phyloP scores from a whole-genome alignment of 1,140 invertebrate genomes.

The Dendroctonus valens region DNA sequence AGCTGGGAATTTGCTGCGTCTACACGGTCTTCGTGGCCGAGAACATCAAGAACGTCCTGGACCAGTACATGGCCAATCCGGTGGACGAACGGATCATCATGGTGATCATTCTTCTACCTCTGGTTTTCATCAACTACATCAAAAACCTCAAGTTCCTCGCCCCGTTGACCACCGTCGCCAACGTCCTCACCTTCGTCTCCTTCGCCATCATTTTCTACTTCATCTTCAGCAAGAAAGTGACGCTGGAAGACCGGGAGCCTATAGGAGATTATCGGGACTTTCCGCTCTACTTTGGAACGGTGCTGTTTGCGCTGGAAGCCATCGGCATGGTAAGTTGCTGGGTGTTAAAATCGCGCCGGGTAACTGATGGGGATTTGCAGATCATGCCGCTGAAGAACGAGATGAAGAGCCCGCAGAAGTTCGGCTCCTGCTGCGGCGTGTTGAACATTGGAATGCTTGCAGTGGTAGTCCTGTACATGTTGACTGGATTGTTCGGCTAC shows the following conservation, averaged over 20 bases:
- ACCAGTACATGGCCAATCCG: conserved; percentile 45
- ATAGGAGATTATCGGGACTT: conserved; percentile 56
- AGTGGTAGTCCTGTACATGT: conserved; percentile 69
- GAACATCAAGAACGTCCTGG: conserved; percentile 65
- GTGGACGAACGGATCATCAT: conserved; percentile 61
- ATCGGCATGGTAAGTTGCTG: conserved; percentile 55
- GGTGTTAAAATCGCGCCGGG: not conserved
- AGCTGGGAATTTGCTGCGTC: conserved; percentile 85
- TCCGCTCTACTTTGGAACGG: conserved; percentile 77
- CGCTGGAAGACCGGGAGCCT: conserved; percentile 52
- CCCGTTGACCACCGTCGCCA: conserved; percentile 73
- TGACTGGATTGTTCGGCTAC: conserved; percentile 79
- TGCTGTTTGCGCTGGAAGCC: conserved; percentile 85
- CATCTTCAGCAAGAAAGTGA: conserved; percentile 57
- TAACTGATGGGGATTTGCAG: conserved; percentile 50
- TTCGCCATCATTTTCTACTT: conserved; percentile 71
- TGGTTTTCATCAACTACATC: conserved; percentile 71
- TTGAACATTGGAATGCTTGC: conserved; percentile 74
- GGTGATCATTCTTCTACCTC: conserved; percentile 63
- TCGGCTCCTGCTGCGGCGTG: conserved; percentile 69
- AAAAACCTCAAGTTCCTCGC: conserved; percentile 72
- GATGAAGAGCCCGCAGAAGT: conserved; percentile 74
- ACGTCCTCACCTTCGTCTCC: conserved; percentile 62
- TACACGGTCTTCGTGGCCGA: conserved; percentile 82
- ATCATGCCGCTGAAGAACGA: conserved; percentile 84